Base-by-base conservation (phyloP, 2,113 vertebrate genomes). In the Willisornis vidua region DNA sequence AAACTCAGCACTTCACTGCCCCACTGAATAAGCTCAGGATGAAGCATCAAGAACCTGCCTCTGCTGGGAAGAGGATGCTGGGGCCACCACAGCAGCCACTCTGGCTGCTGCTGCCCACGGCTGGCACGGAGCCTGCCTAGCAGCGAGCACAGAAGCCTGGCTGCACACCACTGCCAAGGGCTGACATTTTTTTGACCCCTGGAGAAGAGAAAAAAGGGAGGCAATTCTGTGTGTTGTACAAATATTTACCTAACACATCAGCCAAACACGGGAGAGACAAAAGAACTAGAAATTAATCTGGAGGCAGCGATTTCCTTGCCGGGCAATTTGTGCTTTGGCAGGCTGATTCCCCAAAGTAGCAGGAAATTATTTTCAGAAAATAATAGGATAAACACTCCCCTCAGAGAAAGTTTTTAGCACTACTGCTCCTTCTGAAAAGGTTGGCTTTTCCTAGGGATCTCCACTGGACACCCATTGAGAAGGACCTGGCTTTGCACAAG, bases 191-290 rank as follows among this genome's bases (percentile, higher is more conserved):
- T 85, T 12, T 86, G 85, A 91, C 85, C 82, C 67, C 74, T 91
- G 87, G 82, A 83, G 73, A 90, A 76, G 85, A 87, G 84, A 96
- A 95, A 87, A 95, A 89, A 95, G 59, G 33, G 19, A 71, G 28
- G 58, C 59, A 89, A 74, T 88, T 90, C 83, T 90, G 31, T 55
- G 25, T 13, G 24, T 31, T 86, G 78, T 77, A 71, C 90, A 96
- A 97, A 94, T 95, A 96, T 96, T 96, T 96, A 90, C 67, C 78
- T 93, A 93, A 74, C 17, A 35, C 20, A 88, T 43, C 55, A 86
- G 85, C 78, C 85, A 88, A 87, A 81, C 14, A 67, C 2, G 2
- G 71, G 77, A 39, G 78, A 93, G 74, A 95, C 68, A 67, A 74
- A 95, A 58, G 26, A 93, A 52, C 19, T 37, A 43, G 2, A 41